Conservation (phyloP, 2,113 vertebrate species). For the Pungitius pungitius region DNA sequence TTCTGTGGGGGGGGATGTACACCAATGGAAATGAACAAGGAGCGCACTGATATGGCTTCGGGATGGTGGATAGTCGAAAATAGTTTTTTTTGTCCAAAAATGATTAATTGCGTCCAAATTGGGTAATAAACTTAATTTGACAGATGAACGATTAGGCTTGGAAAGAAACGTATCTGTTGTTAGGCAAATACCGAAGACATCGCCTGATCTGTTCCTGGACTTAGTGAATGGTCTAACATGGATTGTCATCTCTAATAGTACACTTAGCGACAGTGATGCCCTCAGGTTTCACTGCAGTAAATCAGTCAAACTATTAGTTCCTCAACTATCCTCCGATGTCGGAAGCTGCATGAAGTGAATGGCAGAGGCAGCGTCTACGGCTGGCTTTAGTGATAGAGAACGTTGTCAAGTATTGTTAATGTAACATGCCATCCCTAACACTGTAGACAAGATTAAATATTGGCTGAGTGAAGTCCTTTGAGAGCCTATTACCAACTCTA, state of each 20-base stretch:
- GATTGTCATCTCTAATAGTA: constrained; percentile 21
- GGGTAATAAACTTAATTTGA: constrained; percentile 33
- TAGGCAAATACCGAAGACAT: background rate
- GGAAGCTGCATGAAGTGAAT: constrained; percentile 13
- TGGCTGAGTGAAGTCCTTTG: constrained; percentile 38
- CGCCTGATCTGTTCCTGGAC: background rate
- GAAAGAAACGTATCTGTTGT: constrained; percentile 13
- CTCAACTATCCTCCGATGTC: background rate
- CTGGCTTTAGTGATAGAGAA: constrained; percentile 25
- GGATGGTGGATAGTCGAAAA: constrained; percentile 5
- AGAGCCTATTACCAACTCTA: background rate
- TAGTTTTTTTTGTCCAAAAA: constrained; percentile 41
- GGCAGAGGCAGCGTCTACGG: constrained; percentile 9
- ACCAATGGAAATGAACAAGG: background rate
- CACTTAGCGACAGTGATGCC: constrained; percentile 5
- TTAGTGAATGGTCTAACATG: constrained; percentile 22
- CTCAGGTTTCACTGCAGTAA: constrained; percentile 25
- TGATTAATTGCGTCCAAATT: constrained; percentile 46
- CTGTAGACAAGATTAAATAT: constrained; percentile 35
- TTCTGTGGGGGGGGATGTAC: background rate
- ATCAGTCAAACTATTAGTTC: constrained; percentile 14
- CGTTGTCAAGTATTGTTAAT: constrained; percentile 55
- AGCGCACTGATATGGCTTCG: background rate
- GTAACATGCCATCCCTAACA: constrained; percentile 41
- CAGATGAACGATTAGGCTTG: constrained; percentile 24